These are phyloP conservation scores for Pocillopora damicornis DNA, from an alignment of 64 coral and sea anemone genomes.

Conservation along the genomic window DNA sequence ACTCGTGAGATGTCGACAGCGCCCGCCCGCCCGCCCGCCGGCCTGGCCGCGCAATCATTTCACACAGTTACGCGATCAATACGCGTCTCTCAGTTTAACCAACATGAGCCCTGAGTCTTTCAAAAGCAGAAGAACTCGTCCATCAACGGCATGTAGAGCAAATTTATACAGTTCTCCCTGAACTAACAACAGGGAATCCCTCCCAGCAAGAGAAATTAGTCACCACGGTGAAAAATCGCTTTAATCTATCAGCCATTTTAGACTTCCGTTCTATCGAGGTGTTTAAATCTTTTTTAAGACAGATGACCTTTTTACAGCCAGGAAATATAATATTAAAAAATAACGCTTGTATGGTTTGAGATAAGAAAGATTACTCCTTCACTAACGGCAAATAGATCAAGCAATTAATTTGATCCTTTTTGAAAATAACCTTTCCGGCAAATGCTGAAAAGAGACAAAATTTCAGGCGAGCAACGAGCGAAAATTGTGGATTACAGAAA, in stretches of 20 bases:
- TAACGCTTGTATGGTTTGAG: neutral
- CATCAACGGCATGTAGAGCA: neutral
- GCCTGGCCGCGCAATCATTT: neutral
- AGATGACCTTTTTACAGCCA: neutral
- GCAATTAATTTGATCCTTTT: neutral
- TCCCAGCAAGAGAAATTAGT: neutral
- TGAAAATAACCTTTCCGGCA: neutral
- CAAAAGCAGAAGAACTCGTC: neutral
- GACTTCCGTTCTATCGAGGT: constrained; percentile 6
- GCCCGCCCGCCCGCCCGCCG: neutral
- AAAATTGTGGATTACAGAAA: no score
- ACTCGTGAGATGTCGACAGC: neutral
- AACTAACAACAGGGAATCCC: neutral
- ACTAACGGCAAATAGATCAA: neutral
- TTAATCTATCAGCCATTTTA: neutral
- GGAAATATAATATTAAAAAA: neutral
- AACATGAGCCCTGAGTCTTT: neutral
- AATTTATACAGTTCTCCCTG: neutral
- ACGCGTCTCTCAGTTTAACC: neutral
- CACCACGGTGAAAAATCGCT: neutral
- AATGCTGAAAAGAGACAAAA: neutral
- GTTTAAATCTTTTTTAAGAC: neutral
- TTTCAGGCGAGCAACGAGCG: neutral
- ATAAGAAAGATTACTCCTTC: neutral
- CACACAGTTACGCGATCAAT: neutral